Conservation (phyloP, 2,888 invertebrate species). For the Trissolcus brochymenae region DNA sequence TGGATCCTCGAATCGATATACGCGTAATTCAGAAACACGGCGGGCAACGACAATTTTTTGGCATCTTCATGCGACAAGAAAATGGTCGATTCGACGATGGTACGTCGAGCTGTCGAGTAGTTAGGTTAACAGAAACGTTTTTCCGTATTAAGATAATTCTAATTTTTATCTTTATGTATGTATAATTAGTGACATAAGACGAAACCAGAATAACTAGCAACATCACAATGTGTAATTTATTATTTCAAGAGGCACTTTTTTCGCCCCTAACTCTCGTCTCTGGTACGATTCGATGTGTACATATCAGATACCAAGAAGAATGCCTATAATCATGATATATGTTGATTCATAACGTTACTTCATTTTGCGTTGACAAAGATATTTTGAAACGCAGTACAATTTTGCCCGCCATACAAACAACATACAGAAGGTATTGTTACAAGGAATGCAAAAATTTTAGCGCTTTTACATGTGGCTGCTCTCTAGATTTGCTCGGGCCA, state of each 20-base stretch:
- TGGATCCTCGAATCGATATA: constrained; percentile 27
- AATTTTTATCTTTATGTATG: constrained; percentile 66
- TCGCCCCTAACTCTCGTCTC: constrained; percentile 39
- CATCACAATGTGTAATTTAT: constrained; percentile 63
- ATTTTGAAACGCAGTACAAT: neutral
- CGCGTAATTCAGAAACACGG: neutral
- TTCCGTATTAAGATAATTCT: constrained; percentile 59
- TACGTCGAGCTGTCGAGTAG: constrained; percentile 33
- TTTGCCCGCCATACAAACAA: too few species aligned
- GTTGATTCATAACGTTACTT: neutral
- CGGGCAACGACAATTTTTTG: neutral
- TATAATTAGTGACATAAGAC: constrained; percentile 69
- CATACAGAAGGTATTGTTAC: neutral
- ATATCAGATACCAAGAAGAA: constrained; percentile 51
- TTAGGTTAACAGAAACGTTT: constrained; percentile 35
- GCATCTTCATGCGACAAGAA: too few species aligned
- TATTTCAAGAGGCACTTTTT: constrained; percentile 60
- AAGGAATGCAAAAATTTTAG: constrained; percentile 31
- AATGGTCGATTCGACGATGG: constrained; percentile 31
- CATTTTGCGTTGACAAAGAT: neutral
- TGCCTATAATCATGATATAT: constrained; percentile 48
- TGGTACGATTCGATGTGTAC: constrained; percentile 54
- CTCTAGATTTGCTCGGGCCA: constrained; percentile 57
- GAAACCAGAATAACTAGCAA: constrained; percentile 68
- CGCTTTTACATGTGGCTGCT: constrained; percentile 57